Evolutionary conservation across 2,113 vertebrate genomes (phyloP), one percentile per base, ranked within the genome.

Genomic region (Eulacestoma nigropectus): DNA sequence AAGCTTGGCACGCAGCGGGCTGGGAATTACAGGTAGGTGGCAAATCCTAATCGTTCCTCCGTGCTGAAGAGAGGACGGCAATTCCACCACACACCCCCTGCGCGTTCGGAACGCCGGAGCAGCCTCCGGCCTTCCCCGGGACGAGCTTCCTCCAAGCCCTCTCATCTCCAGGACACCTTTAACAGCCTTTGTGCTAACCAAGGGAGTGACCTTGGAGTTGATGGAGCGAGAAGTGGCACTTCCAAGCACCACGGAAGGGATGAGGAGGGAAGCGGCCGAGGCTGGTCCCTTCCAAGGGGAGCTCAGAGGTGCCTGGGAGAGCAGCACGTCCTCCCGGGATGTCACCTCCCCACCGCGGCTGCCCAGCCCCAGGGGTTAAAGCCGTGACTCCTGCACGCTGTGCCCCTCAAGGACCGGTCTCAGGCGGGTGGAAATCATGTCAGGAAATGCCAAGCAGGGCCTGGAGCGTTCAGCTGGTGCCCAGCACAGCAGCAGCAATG

Each of bases 201-300:
- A 86, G 87, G 73, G 53, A 85, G 78, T 10, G 75, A 93, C 93
- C 97, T 95, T 82, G 94, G 93, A 67, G 88, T 35, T 21, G 76
- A 27, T 55, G 50, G 69, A 57, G 73, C 7, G 6, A 42, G 89
- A 60, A 55, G 42, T 4, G 32, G 53, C 78, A 7, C 16, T 73
- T 37, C 72, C 4, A 21, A 81, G 46, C 50, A 4, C 5, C 57
- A 5, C 2, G 22, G 62, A 42, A 35, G 10, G 16, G 70, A 27
- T 0, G 4, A 17, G 41, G 30, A 84, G 70, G 86, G 35, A 1
- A 67, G 73, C 17, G 6, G 60, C 67, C 9, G 37, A 47, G 76
- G 94, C 92, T 16, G 86, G 46, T 9, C n/a, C 84, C 84, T 32
- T 2, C 5, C 39, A 4, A 68, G 72, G 7, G 3, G 68, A 47